A percentile compares a stretch with the other conserved stretches of the same genome.
Evolutionary conservation across 1,140 invertebrate species (phyloP).

Genomic region (Caenorhabditis brenneri): DNA sequence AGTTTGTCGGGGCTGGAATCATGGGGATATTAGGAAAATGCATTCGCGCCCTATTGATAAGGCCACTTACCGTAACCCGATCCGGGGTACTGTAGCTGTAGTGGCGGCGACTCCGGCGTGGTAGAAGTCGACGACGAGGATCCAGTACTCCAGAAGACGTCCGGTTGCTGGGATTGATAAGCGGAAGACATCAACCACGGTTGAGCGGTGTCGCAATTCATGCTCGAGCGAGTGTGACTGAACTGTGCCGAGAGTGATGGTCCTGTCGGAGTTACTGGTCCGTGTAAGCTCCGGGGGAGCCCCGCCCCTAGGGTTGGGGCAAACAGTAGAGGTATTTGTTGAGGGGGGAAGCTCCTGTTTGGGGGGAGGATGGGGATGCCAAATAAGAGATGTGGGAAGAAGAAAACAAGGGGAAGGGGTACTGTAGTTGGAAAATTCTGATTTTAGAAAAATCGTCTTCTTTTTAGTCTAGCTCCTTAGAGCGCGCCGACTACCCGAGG

Average conservation of each 20-base stretch:
- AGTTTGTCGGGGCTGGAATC: not conserved
- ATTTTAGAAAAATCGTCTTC: too few species aligned
- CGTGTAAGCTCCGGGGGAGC: not conserved
- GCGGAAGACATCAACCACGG: conserved; percentile 32
- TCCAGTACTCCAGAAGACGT: not conserved
- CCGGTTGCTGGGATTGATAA: not conserved
- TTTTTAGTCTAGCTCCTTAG: too few species aligned
- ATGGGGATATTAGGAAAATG: not conserved
- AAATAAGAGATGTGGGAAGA: not conserved
- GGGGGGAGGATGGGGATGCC: not conserved
- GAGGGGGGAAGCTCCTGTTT: not conserved
- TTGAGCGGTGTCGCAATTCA: conserved; percentile 37
- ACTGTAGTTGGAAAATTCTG: too few species aligned
- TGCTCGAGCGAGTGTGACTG: conserved; percentile 35
- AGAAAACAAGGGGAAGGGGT: not conserved
- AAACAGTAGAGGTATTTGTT: conserved; percentile 25
- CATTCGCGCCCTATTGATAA: too few species aligned
- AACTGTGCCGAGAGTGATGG: not conserved
- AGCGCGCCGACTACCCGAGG: too few species aligned
- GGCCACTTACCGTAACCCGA: not conserved
- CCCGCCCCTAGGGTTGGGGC: not conserved
- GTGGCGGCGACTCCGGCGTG: not conserved
- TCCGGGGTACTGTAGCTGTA: too few species aligned
- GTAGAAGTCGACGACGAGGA: not conserved
- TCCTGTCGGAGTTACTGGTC: conserved; percentile 2